These are phyloP conservation scores for Melitaea athalia DNA, from an alignment of 2,888 invertebrate species.

Conservation along the genomic window DNA sequence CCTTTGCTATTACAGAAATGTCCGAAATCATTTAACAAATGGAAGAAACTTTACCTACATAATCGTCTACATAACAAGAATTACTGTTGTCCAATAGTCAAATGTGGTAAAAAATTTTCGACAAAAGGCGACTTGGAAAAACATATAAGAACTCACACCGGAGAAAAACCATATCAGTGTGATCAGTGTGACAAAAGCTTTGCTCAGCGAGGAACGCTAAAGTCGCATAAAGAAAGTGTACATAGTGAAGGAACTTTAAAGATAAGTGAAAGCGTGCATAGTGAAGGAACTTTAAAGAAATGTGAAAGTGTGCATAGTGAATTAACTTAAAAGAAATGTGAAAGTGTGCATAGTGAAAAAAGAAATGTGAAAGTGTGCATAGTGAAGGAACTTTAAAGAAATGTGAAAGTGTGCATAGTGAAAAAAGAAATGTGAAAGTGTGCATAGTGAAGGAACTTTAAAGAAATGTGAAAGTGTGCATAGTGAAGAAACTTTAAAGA, in stretches of 20 bases:
- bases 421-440: too few species aligned
- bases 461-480: slow-evolving; percentile 27
- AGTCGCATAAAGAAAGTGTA: slow-evolving; percentile 52
- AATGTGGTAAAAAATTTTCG: slow-evolving; percentile 65
- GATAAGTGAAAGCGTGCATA: too few species aligned
- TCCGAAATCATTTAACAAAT: slow-evolving; percentile 53
- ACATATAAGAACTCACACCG: slow-evolving; percentile 69
- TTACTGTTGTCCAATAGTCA: slow-evolving; percentile 52
- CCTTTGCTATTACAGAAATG: slow-evolving; percentile 57
- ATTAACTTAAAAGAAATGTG: too few species aligned
- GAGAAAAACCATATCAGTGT: slow-evolving; percentile 66
- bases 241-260: slow-evolving; percentile 43
- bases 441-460: too few species aligned
- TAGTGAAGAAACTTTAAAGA: too few species aligned
- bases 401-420: too few species aligned
- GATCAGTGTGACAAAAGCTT: slow-evolving; percentile 59
- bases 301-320: too few species aligned
- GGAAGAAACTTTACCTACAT: slow-evolving; percentile 67
- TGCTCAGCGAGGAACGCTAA: slow-evolving; percentile 60
- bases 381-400: not conserved
- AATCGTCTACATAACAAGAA: slow-evolving; percentile 59
- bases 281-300: too few species aligned
- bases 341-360: too few species aligned
- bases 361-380: slow-evolving; percentile 48
- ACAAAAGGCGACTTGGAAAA: slow-evolving; percentile 67